These are phyloP conservation scores for Myiothlypis chrysogaster DNA, from an alignment of 2,797 vertebrate species.

Conservation along the genomic window DNA sequence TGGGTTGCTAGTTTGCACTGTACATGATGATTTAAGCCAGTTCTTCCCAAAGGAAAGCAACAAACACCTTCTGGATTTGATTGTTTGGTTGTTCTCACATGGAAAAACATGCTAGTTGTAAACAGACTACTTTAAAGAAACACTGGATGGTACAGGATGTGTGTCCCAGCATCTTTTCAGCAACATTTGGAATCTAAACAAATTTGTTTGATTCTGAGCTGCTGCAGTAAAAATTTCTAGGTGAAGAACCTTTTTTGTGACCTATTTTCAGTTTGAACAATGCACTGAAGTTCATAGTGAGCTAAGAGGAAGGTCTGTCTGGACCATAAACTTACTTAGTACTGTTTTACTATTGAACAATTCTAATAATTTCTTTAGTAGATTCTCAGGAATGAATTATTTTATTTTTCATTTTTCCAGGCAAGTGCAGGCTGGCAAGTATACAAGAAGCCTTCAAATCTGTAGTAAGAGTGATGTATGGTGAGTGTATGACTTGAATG, in stretches of 20 bases:
- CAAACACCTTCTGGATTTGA: conserved; percentile 17
- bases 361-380: background rate
- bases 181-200: background rate
- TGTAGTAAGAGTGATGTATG: background rate
- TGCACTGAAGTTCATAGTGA: background rate
- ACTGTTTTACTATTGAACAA: background rate
- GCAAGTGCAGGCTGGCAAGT: background rate
- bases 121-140: background rate
- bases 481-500: background rate
- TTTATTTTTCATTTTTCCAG: background rate
- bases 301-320: background rate
- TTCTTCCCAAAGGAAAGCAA: conserved; percentile 28
- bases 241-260: background rate
- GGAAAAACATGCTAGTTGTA: conserved; percentile 31
- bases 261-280: background rate
- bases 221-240: background rate
- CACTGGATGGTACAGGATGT: background rate
- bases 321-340: background rate
- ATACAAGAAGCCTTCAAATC: background rate
- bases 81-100: background rate
- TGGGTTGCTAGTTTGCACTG: background rate
- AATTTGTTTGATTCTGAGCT: background rate
- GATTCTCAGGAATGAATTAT: background rate
- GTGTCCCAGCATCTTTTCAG: background rate
- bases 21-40: conserved; percentile 29